Base-by-base conservation (phyloP, 2,888 invertebrate species). In the Hyposoter dolosus region DNA sequence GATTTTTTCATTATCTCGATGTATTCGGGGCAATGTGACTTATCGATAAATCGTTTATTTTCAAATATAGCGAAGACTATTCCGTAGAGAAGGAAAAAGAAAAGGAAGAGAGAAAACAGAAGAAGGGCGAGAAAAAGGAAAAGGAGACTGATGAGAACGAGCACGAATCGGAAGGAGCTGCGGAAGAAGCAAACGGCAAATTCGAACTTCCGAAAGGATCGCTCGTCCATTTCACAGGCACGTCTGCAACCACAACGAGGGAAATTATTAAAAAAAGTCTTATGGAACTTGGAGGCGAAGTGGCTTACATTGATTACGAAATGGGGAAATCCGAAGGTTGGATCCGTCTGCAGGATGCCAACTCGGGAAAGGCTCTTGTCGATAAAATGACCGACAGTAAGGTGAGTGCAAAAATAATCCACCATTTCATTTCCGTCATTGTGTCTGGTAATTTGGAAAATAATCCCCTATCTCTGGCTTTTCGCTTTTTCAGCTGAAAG, bases 241-340 rank as follows among this genome's bases (percentile, higher is more conserved):
- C 96, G 28, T 94, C 95, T 2, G 96, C 96, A 17, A 96, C 95
- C 56, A 94, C 95, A 91, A 95, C 96, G 1, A 95, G 98, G 47
- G 98, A 98, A 92, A 95, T 96, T 88, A 96, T 98, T 40, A 98
- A 97, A 91, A 96, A 96, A 81, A 96, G 96, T 63, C 95, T 98
- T 5, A 93, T 94, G n/a, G 95, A 95, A 86, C 92, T 96, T 71
- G 95, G 95, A 92, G 88, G 92, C 92, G 95, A 95, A 66, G 94
- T 95, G 1, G 96, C 97, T 0, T 98, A 95, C 92, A 95, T 98
- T 86, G 97, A 98, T 92, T 98, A 96, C 92, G 96, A 96, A 89
- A 96, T 96, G 76, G 98, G 97, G 0, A 96, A 97, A 88, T 94
- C 95, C 5, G 96, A 96, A 89, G 98, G 97, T 0, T 96, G 96